Conservation (phyloP, 2,797 vertebrate genomes). For the Eurystomus glaucurus region DNA sequence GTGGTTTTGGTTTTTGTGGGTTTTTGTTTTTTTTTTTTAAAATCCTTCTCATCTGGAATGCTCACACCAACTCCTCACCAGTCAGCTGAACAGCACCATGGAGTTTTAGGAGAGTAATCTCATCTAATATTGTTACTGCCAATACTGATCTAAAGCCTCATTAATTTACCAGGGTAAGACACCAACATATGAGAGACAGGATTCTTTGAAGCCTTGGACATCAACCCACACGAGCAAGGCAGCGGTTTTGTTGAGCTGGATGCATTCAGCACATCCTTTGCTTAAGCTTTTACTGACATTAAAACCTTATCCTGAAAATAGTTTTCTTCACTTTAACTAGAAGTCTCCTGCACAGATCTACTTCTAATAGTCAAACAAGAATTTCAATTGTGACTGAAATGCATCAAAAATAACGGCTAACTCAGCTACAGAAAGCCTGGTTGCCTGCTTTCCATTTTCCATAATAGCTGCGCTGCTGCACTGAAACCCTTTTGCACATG, state of each 20-base stretch:
- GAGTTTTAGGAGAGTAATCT: neutral
- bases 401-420: neutral
- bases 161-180: neutral
- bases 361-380: neutral
- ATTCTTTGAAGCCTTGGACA: neutral
- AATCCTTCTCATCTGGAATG: neutral
- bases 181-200: neutral
- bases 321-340: neutral
- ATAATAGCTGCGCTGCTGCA: neutral
- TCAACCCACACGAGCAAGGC: neutral
- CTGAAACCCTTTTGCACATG: neutral
- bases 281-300: neutral
- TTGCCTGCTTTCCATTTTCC: neutral
- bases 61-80: neutral
- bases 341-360: neutral
- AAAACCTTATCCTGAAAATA: neutral
- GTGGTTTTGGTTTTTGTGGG: neutral
- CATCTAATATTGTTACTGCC: neutral
- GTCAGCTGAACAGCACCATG: neutral
- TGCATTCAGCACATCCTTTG: neutral
- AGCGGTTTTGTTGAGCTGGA: neutral
- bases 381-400: neutral
- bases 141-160: neutral
- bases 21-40: neutral
- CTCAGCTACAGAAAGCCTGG: neutral